These are phyloP conservation scores for Macrobrachium nipponense DNA, from an alignment of 1,140 invertebrate species.

Conservation along the genomic window DNA sequence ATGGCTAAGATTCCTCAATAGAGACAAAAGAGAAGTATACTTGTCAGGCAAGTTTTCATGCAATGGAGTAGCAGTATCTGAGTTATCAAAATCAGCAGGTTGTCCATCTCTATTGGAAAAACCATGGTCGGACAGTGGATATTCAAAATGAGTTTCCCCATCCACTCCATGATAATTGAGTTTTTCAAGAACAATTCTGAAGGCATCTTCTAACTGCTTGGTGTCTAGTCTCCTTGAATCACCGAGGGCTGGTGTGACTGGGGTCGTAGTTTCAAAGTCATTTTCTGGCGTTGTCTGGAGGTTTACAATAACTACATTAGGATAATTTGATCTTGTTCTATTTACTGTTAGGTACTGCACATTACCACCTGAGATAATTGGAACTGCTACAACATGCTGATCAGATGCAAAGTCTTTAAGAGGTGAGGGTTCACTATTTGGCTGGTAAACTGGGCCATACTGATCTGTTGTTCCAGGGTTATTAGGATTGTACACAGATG, in stretches of 20 bases:
- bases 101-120: conserved; percentile 45
- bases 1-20: conserved; percentile 56
- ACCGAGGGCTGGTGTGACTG: conserved; percentile 35
- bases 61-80: conserved; percentile 28
- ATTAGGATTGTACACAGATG: conserved; percentile 37
- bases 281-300: conserved; percentile 35
- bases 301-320: conserved; percentile 63
- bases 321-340: conserved; percentile 53
- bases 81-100: conserved; percentile 33
- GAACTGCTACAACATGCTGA: conserved; percentile 51
- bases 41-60: conserved; percentile 14
- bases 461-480: not conserved
- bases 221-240: conserved; percentile 36
- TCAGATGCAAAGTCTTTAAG: conserved; percentile 35
- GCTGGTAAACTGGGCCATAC: conserved; percentile 29
- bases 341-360: conserved; percentile 59
- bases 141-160: not conserved
- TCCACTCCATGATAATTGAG: conserved; percentile 39
- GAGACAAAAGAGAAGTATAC: conserved; percentile 27
- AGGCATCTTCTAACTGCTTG: conserved; percentile 44
- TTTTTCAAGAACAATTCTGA: conserved; percentile 34
- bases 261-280: conserved; percentile 24
- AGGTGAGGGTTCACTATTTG: conserved; percentile 29
- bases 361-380: conserved; percentile 58
- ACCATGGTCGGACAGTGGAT: not conserved